Evolutionary conservation across 1,140 invertebrate genomes (phyloP).

Genomic region (Pseudoatta argentina): DNA sequence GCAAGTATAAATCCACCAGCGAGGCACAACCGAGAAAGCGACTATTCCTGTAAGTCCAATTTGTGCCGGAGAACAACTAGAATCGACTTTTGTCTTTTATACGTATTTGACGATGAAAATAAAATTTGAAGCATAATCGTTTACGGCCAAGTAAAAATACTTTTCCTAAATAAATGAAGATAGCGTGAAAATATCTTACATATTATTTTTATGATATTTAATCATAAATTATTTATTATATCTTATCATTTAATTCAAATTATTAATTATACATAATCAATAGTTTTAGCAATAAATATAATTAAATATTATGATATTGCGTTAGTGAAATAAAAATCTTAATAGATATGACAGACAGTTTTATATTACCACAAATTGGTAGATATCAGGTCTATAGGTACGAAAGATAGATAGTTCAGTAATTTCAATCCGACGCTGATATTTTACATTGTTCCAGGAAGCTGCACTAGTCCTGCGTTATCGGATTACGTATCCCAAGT

Average conservation of each 20-base stretch:
- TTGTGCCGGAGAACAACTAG: not conserved
- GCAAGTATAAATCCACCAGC: conserved; percentile 16
- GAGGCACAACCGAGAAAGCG: not conserved
- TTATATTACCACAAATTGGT: not conserved
- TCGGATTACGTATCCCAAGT: conserved; percentile 51
- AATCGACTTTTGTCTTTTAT: conserved; percentile 1
- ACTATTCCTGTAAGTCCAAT: conserved; percentile 29
- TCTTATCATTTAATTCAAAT: not conserved
- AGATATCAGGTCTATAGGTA: not conserved
- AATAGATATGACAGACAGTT: not conserved
- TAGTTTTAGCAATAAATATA: not conserved
- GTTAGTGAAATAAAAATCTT: not conserved
- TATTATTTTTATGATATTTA: not conserved
- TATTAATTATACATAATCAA: not conserved
- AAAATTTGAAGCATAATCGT: not conserved
- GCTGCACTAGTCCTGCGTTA: conserved; percentile 5
- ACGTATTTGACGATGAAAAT: not conserved
- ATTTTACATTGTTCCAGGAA: conserved; percentile 28
- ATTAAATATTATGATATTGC: too few species aligned
- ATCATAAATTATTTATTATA: not conserved
- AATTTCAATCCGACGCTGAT: conserved; percentile 26
- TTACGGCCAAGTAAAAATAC: not conserved
- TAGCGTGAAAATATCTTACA: not conserved
- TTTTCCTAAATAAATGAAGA: not conserved
- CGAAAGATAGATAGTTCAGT: not conserved